Evolutionary conservation across 1,140 invertebrate genomes (phyloP).

Genomic region (Danaus melanippus): DNA sequence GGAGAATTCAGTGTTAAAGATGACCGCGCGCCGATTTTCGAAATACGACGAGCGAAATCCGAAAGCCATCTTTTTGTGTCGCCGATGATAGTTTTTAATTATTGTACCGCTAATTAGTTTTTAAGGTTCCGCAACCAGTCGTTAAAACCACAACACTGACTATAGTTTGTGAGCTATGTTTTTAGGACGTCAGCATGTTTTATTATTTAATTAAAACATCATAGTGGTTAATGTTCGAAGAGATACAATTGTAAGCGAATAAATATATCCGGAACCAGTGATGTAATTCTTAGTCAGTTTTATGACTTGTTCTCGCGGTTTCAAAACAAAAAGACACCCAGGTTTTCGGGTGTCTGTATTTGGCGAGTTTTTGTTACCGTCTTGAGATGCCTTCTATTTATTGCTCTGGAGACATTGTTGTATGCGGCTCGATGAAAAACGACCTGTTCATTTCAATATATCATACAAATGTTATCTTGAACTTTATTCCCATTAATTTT

Average conservation of each 20-base stretch:
- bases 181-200: no score
- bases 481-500: no score
- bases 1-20: slow-evolving; percentile 46
- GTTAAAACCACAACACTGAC: slow-evolving; percentile 1
- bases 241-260: no score
- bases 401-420: slow-evolving; percentile 2
- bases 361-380: slow-evolving; percentile 37
- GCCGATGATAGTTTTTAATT: slow-evolving; percentile 58
- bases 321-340: slow-evolving; percentile 26
- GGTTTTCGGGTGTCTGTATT: slow-evolving; percentile 34
- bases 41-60: slow-evolving; percentile 67
- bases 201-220: no score
- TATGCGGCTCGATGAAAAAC: no score
- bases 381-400: slow-evolving; percentile 32
- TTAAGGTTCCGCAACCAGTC: slow-evolving; percentile 30
- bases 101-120: slow-evolving; percentile 59
- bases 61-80: slow-evolving; percentile 52
- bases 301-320: slow-evolving; percentile 44
- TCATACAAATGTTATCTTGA: no score
- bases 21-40: slow-evolving; percentile 62
- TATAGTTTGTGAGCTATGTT: no score
- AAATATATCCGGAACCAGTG: no score
- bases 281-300: slow-evolving; percentile 23
- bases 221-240: no score
- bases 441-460: no score